These are phyloP conservation scores for Andrena cerasifolii DNA, from an alignment of 1,140 invertebrate species.

Conservation along the genomic window DNA sequence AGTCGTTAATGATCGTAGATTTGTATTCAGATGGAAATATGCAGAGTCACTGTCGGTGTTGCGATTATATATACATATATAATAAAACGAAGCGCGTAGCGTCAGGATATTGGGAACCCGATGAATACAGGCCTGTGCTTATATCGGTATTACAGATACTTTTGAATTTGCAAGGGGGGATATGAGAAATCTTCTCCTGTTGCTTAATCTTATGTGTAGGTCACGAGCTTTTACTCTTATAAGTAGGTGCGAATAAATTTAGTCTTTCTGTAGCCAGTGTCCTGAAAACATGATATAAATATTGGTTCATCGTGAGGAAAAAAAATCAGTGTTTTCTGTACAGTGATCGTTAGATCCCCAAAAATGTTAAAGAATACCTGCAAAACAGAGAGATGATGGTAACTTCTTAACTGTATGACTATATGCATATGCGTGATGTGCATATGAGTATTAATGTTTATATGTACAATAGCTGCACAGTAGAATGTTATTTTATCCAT, in stretches of 20 bases:
- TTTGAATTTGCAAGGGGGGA: neutral
- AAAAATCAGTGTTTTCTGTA: neutral
- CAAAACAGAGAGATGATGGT: slow-evolving; percentile 15
- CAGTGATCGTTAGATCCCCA: neutral
- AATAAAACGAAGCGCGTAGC: no score
- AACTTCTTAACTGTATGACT: neutral
- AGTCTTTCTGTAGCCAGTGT: neutral
- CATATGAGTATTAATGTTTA: neutral
- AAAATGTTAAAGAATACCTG: slow-evolving; percentile 12
- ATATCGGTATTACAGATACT: neutral
- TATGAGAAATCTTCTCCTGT: neutral
- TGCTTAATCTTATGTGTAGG: neutral
- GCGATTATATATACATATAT: no score
- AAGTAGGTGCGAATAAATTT: neutral
- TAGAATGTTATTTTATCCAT: neutral
- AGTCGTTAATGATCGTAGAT: neutral
- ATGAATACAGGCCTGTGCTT: neutral
- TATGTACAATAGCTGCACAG: neutral
- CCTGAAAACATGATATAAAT: slow-evolving; percentile 16
- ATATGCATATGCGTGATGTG: neutral
- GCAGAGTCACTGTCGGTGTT: neutral
- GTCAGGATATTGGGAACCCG: no score
- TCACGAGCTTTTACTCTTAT: neutral
- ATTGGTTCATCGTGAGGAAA: neutral
- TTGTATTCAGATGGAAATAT: slow-evolving; percentile 5